Conservation (phyloP, 2,888 invertebrate species). For the Volucella inflata region DNA sequence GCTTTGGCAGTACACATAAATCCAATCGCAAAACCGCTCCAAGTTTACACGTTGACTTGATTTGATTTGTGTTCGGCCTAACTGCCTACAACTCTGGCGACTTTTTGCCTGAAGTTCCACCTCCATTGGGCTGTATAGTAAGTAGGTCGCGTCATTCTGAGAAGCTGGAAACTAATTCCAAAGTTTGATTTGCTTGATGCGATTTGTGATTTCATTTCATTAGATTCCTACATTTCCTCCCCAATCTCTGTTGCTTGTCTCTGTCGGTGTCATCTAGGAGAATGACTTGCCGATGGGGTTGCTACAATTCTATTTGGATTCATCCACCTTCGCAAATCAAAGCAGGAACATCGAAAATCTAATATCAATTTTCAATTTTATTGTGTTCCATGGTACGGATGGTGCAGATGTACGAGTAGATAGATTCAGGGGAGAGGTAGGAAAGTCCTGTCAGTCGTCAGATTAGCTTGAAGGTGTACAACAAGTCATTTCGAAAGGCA, state of each 20-base stretch:
- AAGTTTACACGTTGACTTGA: constrained; percentile 60
- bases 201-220: constrained; percentile 71
- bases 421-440: background rate
- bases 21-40: constrained; percentile 65
- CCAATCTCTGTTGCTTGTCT: constrained; percentile 1
- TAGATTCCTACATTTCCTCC: constrained; percentile 28
- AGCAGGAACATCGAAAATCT: constrained; percentile 66
- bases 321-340: constrained; percentile 29
- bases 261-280: constrained; percentile 38
- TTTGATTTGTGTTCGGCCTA: constrained; percentile 51
- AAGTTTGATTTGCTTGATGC: constrained; percentile 75
- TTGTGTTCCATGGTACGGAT: constrained; percentile 33
- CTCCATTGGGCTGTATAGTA: background rate
- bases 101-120: constrained; percentile 19
- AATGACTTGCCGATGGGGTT: constrained; percentile 11
- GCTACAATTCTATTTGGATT: background rate
- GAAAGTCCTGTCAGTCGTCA: constrained; percentile 65
- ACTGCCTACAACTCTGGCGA: constrained; percentile 42
- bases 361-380: constrained; percentile 74
- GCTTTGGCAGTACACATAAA: constrained; percentile 61
- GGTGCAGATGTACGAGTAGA: constrained; percentile 2
- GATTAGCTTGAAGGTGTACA: constrained; percentile 72
- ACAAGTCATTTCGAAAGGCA: constrained; percentile 64
- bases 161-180: constrained; percentile 71
- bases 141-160: background rate